These are phyloP conservation scores for Willisornis vidua DNA, from an alignment of 2,113 vertebrate species.

Conservation along the genomic window DNA sequence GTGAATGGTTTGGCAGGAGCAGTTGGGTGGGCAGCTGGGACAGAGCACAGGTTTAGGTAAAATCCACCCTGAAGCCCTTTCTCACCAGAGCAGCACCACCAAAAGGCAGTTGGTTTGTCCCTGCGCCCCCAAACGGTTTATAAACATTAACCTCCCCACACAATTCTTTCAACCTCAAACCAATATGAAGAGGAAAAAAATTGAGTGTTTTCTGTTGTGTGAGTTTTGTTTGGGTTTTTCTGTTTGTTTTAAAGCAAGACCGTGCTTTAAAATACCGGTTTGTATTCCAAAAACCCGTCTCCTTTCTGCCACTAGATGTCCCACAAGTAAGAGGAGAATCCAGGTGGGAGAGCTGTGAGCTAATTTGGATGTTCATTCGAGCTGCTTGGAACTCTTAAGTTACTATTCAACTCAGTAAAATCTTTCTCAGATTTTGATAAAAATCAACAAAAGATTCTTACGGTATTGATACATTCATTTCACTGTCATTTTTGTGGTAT, in stretches of 20 bases:
- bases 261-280: neutral
- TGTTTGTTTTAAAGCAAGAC: neutral
- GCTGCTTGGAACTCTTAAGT: neutral
- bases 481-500: neutral
- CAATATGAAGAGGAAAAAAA: neutral
- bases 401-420: neutral
- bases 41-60: neutral
- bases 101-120: neutral
- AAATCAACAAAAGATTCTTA: neutral
- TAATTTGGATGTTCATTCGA: neutral
- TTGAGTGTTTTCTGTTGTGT: no score
- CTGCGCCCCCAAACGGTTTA: neutral
- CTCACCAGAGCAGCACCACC: neutral
- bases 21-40: neutral
- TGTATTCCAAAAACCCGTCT: neutral
- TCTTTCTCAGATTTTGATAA: neutral
- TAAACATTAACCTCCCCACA: neutral
- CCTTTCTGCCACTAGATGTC: slow-evolving; percentile 53
- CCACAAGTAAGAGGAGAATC: neutral
- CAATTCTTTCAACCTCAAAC: neutral
- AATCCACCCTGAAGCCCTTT: neutral
- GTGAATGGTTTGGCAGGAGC: neutral
- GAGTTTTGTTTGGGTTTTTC: no score
- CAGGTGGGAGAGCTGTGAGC: neutral
- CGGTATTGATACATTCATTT: neutral